These are phyloP conservation scores for Parasteatoda tepidariorum DNA, from an alignment of 1,140 invertebrate species.

Conservation along the genomic window DNA sequence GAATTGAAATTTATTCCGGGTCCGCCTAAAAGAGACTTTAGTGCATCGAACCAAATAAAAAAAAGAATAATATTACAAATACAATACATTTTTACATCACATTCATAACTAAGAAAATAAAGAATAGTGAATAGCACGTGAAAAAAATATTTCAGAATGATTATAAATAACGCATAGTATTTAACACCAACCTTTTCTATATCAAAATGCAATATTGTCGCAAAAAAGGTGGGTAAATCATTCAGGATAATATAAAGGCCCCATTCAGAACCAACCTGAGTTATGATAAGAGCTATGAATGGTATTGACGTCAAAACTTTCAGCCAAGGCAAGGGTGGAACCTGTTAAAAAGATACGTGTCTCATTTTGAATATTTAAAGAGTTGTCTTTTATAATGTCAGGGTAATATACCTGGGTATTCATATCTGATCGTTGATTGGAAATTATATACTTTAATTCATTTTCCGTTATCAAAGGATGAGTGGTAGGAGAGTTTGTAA, in stretches of 20 bases:
- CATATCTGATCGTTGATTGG: conserved; percentile 10
- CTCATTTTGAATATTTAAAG: no score
- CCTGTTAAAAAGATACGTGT: no score
- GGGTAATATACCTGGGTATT: conserved; percentile 1
- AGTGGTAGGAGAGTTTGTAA: conserved; percentile 80
- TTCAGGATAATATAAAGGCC: background rate
- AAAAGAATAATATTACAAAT: no score
- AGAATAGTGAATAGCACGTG: no score
- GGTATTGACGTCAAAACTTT: background rate
- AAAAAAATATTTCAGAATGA: no score
- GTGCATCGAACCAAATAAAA: no score
- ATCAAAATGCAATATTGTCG: background rate
- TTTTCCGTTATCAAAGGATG: conserved; percentile 80
- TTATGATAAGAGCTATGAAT: background rate
- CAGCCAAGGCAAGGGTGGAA: background rate
- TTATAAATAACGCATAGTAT: no score
- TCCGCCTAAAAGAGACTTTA: no score
- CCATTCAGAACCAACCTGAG: background rate
- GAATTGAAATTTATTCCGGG: no score
- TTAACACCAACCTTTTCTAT: background rate
- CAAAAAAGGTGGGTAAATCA: background rate
- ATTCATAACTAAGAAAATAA: no score
- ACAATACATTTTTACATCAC: no score
- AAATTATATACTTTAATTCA: conserved; percentile 82
- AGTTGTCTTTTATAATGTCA: no score